Conservation (phyloP, 1,140 invertebrate species). For the Zaprionus inermis region DNA sequence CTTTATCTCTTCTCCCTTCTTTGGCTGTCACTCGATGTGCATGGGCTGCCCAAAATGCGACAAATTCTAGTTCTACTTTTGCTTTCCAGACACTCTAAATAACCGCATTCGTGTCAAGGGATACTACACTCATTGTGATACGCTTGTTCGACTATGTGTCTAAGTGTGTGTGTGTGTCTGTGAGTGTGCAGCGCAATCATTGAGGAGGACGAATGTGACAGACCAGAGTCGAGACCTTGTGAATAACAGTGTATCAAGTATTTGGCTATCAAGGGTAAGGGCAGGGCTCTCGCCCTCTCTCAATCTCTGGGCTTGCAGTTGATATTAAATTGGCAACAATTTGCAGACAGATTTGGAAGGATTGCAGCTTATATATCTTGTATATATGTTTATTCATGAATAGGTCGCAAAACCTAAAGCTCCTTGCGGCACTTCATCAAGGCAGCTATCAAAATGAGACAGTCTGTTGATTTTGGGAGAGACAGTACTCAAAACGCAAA, state of each 20-base stretch:
- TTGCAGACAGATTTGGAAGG: too few species aligned
- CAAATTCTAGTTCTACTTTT: slow-evolving; percentile 8
- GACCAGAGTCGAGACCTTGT: not conserved
- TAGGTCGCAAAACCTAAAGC: too few species aligned
- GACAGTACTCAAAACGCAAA: too few species aligned
- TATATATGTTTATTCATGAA: too few species aligned
- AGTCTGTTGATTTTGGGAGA: too few species aligned
- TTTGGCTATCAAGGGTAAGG: not conserved
- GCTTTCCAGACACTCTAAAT: slow-evolving; percentile 5
- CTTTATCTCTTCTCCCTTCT: not conserved
- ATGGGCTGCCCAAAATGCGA: not conserved
- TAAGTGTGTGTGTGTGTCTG: too few species aligned
- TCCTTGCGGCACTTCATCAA: too few species aligned
- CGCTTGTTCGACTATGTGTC: not conserved
- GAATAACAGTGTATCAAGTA: not conserved
- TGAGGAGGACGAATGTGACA: not conserved
- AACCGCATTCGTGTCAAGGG: slow-evolving; percentile 22
- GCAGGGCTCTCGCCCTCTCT: not conserved
- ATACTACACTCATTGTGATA: slow-evolving; percentile 2
- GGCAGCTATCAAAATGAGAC: too few species aligned
- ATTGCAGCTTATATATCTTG: too few species aligned
- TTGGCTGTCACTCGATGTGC: not conserved
- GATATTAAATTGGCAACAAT: too few species aligned
- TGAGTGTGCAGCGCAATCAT: slow-evolving; percentile 14
- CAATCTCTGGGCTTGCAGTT: not conserved